Evolutionary conservation across 2,113 vertebrate species (phyloP), one percentile per base, ranked within the genome.

Genomic region (Callipepla squamata): DNA sequence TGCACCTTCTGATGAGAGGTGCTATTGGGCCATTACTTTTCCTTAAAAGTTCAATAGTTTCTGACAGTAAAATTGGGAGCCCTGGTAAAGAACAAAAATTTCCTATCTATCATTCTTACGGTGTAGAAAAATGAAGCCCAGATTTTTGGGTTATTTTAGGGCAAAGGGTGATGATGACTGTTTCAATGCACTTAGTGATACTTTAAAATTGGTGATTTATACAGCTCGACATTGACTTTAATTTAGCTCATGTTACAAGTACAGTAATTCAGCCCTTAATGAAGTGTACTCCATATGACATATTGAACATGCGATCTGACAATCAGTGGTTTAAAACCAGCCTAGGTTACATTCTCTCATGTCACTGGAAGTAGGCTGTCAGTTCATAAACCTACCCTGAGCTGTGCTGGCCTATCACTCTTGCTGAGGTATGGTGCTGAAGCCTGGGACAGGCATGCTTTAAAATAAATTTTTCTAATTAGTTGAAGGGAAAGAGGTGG

Each of bases 261-360:
- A n/a, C 93, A 96, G 95, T 96, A 97, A 96, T 96, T 97, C 94
- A 87, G 87, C 90, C 90, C 94, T 94, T 97, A 96, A 98, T 97
- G 97, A 97, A 96, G 94, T 97, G 94, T 85, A 93, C 74, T 93
- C 91, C 85, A 20, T 76, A 82, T 96, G 97, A 97, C 96, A 95
- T 95, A 96, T 48, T 94, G 89, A 96, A 97, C 96, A 97, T 78
- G 87, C 44, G 88, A 96, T 92, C 93, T 95, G 94, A 97, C 96
- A 96, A 95, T 95, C 82, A 50, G 85, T 36, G 85, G 94, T 95
- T 96, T 95, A 94, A 97, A 96, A 90, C 44, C 85, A 85, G 68
- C 51, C 70, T 59, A 67, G 72, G 94, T 94, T 97, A 97, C 95
- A 82, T 95, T 96, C 95, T 96, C 90, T 93, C 97, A 96, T 97